These are phyloP conservation scores for Coremacera marginata DNA, from an alignment of 2,888 invertebrate species.

Conservation along the genomic window DNA sequence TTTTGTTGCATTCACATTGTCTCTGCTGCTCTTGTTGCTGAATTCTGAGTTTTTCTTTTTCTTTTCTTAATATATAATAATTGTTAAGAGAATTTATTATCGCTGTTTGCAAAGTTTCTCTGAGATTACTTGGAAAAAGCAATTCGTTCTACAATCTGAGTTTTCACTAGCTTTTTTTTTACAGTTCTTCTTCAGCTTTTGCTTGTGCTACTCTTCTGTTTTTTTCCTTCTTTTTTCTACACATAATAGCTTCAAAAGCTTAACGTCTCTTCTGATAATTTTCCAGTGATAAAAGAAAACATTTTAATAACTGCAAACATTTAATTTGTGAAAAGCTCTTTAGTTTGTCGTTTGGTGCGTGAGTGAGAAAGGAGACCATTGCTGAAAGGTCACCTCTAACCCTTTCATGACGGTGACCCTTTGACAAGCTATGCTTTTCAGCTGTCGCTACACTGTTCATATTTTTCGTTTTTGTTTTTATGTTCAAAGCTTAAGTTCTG, in stretches of 20 bases:
- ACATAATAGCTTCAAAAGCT: conserved; percentile 37
- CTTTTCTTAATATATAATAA: neutral
- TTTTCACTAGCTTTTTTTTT: neutral
- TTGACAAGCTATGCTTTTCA: too few species aligned
- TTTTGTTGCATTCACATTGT: neutral
- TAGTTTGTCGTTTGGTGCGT: too few species aligned
- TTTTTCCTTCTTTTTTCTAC: neutral
- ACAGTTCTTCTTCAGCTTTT: neutral
- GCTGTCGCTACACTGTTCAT: neutral
- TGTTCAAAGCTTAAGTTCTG: neutral
- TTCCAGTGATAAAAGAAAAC: conserved; percentile 42
- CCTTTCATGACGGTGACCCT: too few species aligned
- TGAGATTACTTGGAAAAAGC: neutral
- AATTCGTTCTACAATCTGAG: neutral
- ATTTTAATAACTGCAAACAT: conserved; percentile 50
- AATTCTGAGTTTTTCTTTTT: neutral
- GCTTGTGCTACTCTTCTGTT: neutral
- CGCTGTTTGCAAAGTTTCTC: neutral
- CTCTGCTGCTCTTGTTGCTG: neutral
- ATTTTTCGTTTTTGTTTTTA: neutral
- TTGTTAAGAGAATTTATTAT: conserved; percentile 11
- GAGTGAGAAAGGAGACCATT: too few species aligned
- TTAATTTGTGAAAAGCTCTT: conserved; percentile 48
- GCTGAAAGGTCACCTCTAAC: too few species aligned
- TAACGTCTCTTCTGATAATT: conserved; percentile 43